Base-by-base conservation (phyloP, 2,113 vertebrate species). In the Poeciliopsis retropinna region DNA sequence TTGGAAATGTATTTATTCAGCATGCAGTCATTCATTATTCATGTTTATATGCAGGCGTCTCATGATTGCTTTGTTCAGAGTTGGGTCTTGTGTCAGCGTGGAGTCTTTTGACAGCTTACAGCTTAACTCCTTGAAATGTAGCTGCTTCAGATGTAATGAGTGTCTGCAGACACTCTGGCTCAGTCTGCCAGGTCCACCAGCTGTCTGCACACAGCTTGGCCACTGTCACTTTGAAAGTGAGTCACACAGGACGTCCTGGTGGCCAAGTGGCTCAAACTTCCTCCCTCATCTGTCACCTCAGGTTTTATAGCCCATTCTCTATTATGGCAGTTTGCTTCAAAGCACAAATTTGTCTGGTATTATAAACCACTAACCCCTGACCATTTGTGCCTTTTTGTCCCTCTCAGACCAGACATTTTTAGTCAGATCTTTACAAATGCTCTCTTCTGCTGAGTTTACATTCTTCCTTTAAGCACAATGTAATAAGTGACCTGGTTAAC, bases 231-330 rank as follows among this genome's bases (percentile, higher is more conserved):
- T 92, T 91, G 86, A 90, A 84, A 87, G 84, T 70, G 30, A 85
- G 78, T 87, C 85, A 82, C 80, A 88, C 91, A 93, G 92, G 92
- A 94, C 70, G 71, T 88, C 85, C 84, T 76, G 85, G 81, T 78
- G 74, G 79, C 87, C 91, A 92, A 91, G 87, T 90, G 91, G 85
- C 71, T 84, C 73, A 60, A 70, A 84, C 88, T 92, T 92, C 88
- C 92, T 89, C 77, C 60, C 69, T 85, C 70, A 80, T 90, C 84
- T 84, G 80, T 86, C 91, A 87, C 89, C 79, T 91, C 60, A 31
- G 71, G 63, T 77, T 86, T 87, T 83, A 88, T 77, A 66, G 78
- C 79, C 78, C 64, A 39, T 72, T 89, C 73, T 78, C 65, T 60
- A 34, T 79, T 75, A 70, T 73, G 67, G 25, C 47, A 47, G 73